A percentile compares a stretch with the other conserved stretches of the same genome.
Evolutionary conservation across 2,888 invertebrate species (phyloP).

Genomic region (Ormyrus pomaceus): DNA sequence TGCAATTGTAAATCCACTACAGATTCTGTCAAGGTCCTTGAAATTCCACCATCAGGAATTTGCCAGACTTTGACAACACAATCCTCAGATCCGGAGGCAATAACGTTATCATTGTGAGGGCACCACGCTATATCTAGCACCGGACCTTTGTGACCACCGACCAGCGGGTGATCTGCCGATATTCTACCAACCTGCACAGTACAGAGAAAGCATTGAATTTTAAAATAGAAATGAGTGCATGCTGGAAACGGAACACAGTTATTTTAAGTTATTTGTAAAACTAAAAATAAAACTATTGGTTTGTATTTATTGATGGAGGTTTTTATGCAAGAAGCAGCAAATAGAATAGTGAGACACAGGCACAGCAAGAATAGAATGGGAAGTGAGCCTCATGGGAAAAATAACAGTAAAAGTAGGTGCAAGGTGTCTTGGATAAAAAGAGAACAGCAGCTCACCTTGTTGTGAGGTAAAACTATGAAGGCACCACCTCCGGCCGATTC

Average conservation of each 20-base stretch:
- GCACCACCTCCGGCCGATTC: slow-evolving; percentile 98
- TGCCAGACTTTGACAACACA: slow-evolving; percentile 98
- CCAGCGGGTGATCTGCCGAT: slow-evolving; percentile 94
- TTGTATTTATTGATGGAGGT: too few species aligned
- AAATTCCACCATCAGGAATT: slow-evolving; percentile 93
- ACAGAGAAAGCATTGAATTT: slow-evolving; percentile 31
- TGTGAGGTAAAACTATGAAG: slow-evolving; percentile 95
- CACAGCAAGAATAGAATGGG: slow-evolving; percentile 10
- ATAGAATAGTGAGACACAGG: slow-evolving; percentile 12
- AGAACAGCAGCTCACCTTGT: slow-evolving; percentile 82
- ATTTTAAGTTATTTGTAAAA: slow-evolving; percentile 34
- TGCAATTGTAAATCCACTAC: slow-evolving; percentile 95
- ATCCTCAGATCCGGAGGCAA: slow-evolving; percentile 98
- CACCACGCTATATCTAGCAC: slow-evolving; percentile 98
- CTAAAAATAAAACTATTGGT: too few species aligned
- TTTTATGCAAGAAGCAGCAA: neutral
- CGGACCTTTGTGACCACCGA: slow-evolving; percentile 97
- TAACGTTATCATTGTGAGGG: slow-evolving; percentile 98
- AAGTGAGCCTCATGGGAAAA: slow-evolving; percentile 7
- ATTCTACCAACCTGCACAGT: slow-evolving; percentile 90
- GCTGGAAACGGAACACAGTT: slow-evolving; percentile 48
- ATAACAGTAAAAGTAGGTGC: slow-evolving; percentile 33
- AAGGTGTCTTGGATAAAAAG: neutral
- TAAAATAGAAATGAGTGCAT: slow-evolving; percentile 47
- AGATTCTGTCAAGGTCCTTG: slow-evolving; percentile 93